phyloP scores from a whole-genome alignment of 1,140 invertebrate species.

The Drosophila elegans region DNA sequence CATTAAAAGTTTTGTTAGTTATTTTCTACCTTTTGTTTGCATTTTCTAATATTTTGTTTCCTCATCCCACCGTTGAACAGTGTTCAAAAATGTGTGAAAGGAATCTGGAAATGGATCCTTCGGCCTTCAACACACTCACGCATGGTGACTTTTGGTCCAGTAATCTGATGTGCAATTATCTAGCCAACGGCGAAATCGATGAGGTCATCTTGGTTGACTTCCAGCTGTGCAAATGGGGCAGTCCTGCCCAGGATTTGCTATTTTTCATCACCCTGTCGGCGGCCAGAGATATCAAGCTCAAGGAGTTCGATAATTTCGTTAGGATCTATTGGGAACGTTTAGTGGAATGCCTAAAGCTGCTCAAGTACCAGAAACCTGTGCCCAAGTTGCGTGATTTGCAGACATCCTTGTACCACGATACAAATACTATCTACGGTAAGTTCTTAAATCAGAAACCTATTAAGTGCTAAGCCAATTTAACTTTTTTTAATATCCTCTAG shows the following conservation, averaged over 20 bases:
- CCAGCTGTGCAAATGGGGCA: conserved; percentile 79
- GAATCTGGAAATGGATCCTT: conserved; percentile 58
- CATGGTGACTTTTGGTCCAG: conserved; percentile 87
- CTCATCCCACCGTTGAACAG: conserved; percentile 53
- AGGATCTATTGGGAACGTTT: conserved; percentile 66
- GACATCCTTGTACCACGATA: conserved; percentile 57
- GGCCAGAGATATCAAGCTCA: conserved; percentile 51
- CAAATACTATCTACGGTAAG: conserved; percentile 63
- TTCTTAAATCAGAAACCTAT: too few relatives aligned
- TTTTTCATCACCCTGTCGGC: conserved; percentile 77
- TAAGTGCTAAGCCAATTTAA: background rate
- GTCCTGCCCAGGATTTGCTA: conserved; percentile 81
- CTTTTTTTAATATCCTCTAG: background rate
- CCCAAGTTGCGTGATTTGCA: conserved; percentile 83
- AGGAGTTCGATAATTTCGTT: conserved; percentile 67
- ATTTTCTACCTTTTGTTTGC: background rate
- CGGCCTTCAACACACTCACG: conserved; percentile 87
- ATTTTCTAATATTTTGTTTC: background rate
- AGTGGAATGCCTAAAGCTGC: conserved; percentile 51
- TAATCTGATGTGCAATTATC: conserved; percentile 84
- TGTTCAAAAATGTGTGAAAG: conserved; percentile 30
- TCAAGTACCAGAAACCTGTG: conserved; percentile 60
- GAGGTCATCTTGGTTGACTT: conserved; percentile 84
- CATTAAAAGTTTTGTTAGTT: conserved; percentile 59
- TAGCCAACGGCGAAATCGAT: conserved; percentile 47